These are phyloP conservation scores for Bos javanicus DNA, from an alignment of 2,113 vertebrate species.

Conservation along the genomic window DNA sequence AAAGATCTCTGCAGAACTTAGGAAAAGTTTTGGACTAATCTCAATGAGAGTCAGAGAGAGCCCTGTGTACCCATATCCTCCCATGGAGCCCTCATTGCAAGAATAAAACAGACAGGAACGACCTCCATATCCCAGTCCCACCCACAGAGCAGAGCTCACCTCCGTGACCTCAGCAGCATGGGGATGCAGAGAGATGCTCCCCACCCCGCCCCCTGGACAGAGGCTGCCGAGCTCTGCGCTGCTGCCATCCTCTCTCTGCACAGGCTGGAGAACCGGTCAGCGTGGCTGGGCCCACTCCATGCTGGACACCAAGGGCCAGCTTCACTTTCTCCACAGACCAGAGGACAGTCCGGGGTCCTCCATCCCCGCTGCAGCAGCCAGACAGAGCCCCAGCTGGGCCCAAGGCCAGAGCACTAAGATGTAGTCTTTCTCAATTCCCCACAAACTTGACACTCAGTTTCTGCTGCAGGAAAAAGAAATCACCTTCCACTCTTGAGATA, in stretches of 20 bases:
- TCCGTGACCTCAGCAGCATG: neutral
- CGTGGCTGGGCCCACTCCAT: too few relatives aligned
- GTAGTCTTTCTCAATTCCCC: conserved; percentile 31
- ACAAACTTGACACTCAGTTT: conserved; percentile 29
- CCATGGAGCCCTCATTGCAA: neutral
- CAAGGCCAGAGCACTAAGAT: conserved; percentile 47
- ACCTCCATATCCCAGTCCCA: neutral
- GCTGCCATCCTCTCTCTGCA: neutral
- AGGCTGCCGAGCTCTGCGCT: neutral
- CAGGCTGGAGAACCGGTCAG: neutral
- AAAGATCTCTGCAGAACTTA: neutral
- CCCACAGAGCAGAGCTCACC: neutral
- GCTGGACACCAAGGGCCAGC: neutral
- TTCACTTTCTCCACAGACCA: neutral
- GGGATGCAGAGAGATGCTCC: neutral
- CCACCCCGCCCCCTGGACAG: accelerated
- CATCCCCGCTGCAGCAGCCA: neutral
- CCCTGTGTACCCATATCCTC: neutral
- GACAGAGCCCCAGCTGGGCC: neutral
- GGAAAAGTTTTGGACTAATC: neutral
- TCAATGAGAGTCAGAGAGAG: neutral
- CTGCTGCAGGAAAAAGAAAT: conserved; percentile 17
- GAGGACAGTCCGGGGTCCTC: neutral
- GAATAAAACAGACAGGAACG: neutral
- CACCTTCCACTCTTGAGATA: conserved; percentile 17